A percentile compares a stretch with the other conserved stretches of the same genome.
Conservation (phyloP, 2,113 vertebrate species). For the Phyllostomus hastatus region DNA sequence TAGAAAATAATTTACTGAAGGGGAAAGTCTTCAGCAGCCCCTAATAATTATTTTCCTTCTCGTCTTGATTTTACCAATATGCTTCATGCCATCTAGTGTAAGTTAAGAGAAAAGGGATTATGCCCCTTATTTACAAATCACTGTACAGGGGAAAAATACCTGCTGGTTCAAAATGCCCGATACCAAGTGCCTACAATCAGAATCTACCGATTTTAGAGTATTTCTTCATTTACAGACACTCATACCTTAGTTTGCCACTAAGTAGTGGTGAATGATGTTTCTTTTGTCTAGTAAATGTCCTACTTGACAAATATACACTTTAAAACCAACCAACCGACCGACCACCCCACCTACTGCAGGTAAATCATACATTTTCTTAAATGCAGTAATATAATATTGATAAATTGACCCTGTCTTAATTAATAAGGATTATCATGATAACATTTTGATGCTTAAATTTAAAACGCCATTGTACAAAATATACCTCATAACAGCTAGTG, state of each 20-base stretch:
- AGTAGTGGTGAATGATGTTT: not conserved
- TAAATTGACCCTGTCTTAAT: not conserved
- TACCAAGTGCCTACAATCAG: not conserved
- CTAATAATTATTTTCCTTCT: not conserved
- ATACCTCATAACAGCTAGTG: not conserved
- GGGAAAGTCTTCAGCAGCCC: not conserved
- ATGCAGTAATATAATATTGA: not conserved
- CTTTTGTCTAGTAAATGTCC: not conserved
- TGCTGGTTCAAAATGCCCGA: not conserved
- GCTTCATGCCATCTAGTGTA: not conserved
- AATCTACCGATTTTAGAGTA: conserved; percentile 8
- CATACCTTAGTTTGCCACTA: not conserved
- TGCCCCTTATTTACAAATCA: not conserved
- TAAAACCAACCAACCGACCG: not conserved
- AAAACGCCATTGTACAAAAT: conserved; percentile 33
- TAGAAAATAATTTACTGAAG: conserved; percentile 38
- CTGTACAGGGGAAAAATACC: not conserved
- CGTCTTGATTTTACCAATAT: conserved; percentile 26
- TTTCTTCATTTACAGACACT: conserved; percentile 23
- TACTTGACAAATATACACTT: not conserved
- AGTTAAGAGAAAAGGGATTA: not conserved
- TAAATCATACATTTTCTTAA: conserved; percentile 11
- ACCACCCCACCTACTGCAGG: not conserved
- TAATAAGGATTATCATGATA: not conserved
- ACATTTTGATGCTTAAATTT: conserved; percentile 29